Base-by-base conservation (phyloP, 2,797 vertebrate species). In the Alectoris magna region DNA sequence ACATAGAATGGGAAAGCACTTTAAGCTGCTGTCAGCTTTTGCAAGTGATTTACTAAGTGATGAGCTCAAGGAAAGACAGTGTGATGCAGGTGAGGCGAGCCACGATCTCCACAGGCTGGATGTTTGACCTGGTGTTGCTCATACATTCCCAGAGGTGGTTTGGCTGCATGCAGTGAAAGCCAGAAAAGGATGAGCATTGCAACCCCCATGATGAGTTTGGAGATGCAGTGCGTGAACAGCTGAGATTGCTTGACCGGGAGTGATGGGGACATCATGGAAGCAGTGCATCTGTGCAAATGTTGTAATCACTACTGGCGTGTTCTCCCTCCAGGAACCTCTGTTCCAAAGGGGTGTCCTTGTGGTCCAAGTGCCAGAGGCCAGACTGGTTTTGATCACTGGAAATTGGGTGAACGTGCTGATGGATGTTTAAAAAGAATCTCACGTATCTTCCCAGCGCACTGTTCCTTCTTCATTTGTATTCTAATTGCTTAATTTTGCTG, bases 271-370 rank as follows among this genome's bases (percentile, higher is more conserved):
- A 48, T 13, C 39, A 6, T 0, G 1, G 23, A 83, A 85, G 13
- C 1, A 0, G 5, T 62, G 14, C 31, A 26, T 92, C 72, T 67
- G 36, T 70, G 39, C 24, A 68, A 48, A 66, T 0, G 0, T 46
- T 56, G 11, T 68, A 3, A 2, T 66, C 19, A 14, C 19, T 8
- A 9, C 26, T 75, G 64, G 14, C 18, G 29, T 0, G 0, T 69
- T 91, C 31, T 83, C n/a, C 15, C 17, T 13, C 4, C 6, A 23
- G 15, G 41, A 69, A 5, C 26, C 27, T 17, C 46, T 88, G 29
- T 51, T 39, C 8, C 31, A 4, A 26, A 49, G n/a, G 8, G 66
- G 10, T n/a, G 14, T 55, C 59, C 22, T 68, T 31, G 31, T 71
- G 39, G 51, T n/a, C 14, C 2, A 13, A 5, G 24, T 41, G 87